phyloP scores from a whole-genome alignment of 2,113 vertebrate genomes.

The Platycercus adscitus region DNA sequence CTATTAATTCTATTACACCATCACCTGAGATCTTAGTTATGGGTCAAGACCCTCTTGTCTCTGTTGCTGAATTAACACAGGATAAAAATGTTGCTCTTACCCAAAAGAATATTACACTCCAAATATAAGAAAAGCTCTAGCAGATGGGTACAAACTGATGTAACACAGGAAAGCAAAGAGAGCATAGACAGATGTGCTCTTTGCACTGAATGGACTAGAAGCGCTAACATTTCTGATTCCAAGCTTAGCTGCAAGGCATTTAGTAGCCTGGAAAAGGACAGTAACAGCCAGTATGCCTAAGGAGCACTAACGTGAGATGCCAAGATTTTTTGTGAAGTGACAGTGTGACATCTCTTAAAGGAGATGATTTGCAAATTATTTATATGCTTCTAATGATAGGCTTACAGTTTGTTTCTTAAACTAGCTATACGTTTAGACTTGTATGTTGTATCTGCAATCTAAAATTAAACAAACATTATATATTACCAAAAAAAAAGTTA shows the following conservation, averaged over 20 bases:
- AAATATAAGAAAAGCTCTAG: conserved; percentile 11
- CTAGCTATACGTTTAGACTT: not conserved
- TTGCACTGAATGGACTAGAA: not conserved
- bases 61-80: not conserved
- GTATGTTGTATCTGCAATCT: not conserved
- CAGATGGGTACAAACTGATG: not conserved
- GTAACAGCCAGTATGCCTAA: not conserved
- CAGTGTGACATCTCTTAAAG: not conserved
- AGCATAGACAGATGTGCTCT: not conserved
- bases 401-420: not conserved
- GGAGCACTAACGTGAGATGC: not conserved
- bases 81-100: not conserved
- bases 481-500: not conserved
- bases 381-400: not conserved
- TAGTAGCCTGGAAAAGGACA: not conserved
- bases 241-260: not conserved
- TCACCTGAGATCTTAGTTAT: not conserved
- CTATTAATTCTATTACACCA: not conserved
- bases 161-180: not conserved
- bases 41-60: not conserved
- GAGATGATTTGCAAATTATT: not conserved
- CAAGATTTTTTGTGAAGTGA: not conserved
- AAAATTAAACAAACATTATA: not conserved
- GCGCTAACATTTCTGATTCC: not conserved
- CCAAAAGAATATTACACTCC: not conserved